Percentiles rank a stretch among this genome's conserved stretches.
phyloP scores from a whole-genome alignment of 2,113 vertebrate species.

The Mesocricetus auratus region DNA sequence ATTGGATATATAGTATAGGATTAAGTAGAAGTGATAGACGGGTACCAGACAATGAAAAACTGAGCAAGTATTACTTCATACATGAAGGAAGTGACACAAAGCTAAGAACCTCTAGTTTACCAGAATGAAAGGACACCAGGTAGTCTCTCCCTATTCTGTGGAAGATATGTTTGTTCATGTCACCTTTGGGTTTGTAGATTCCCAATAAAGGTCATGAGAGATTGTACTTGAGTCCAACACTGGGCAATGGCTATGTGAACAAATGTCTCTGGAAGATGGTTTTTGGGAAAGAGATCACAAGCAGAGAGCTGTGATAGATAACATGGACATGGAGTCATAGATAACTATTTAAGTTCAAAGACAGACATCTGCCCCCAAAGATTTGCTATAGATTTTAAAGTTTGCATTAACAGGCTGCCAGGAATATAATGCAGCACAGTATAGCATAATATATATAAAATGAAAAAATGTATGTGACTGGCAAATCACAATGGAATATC shows the following conservation, averaged over 20 bases:
- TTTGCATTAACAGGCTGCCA: neutral
- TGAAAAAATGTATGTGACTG: constrained; percentile 5
- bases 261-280: neutral
- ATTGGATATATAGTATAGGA: neutral
- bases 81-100: neutral
- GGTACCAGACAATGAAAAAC: neutral
- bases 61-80: neutral
- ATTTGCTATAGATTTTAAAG: neutral
- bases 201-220: neutral
- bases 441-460: neutral
- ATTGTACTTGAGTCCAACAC: neutral
- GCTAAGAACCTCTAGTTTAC: no score
- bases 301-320: neutral
- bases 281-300: neutral
- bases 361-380: neutral
- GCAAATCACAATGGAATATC: neutral
- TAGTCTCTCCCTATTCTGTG: neutral
- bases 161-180: neutral
- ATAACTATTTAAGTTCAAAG: neutral
- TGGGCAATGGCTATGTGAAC: neutral
- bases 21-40: neutral
- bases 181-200: neutral
- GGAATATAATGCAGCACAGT: neutral
- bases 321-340: no score
- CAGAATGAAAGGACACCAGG: neutral